Percentiles rank a stretch among this genome's conserved stretches.
Evolutionary conservation across 1,140 invertebrate species (phyloP).

Genomic region (Chlorops oryzae): DNA sequence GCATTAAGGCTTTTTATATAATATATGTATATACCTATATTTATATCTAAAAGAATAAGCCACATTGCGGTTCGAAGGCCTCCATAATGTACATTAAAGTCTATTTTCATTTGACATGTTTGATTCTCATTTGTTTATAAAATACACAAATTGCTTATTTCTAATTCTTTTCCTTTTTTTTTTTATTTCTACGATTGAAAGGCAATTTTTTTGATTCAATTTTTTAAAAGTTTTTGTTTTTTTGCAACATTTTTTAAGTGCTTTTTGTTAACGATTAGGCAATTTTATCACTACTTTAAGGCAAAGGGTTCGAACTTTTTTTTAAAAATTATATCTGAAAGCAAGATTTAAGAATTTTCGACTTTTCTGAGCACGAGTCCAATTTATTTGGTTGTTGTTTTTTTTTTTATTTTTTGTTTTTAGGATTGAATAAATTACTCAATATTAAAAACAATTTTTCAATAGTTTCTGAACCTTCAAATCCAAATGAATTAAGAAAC

Average conservation of each 20-base stretch:
- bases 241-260: constrained; percentile 8
- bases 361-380: too few species aligned
- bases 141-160: neutral
- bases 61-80: constrained; percentile 20
- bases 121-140: neutral
- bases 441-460: too few species aligned
- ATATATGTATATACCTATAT: neutral
- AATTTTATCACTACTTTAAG: constrained; percentile 11
- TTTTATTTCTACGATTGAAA: neutral
- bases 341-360: too few species aligned
- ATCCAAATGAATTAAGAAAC: too few species aligned
- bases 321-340: constrained; percentile 2
- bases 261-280: constrained; percentile 1
- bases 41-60: constrained; percentile 10
- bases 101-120: neutral
- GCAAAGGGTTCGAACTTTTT: too few species aligned
- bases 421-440: too few species aligned
- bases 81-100: constrained; percentile 4
- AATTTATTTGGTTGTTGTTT: too few species aligned
- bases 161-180: constrained; percentile 1
- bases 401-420: too few species aligned
- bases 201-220: constrained; percentile 12
- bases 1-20: neutral
- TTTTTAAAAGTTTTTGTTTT: constrained; percentile 18
- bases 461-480: too few species aligned